A percentile compares a stretch with the other conserved stretches of the same genome.
Conservation (phyloP, 2,888 invertebrate genomes). For the Parnassius apollo region DNA sequence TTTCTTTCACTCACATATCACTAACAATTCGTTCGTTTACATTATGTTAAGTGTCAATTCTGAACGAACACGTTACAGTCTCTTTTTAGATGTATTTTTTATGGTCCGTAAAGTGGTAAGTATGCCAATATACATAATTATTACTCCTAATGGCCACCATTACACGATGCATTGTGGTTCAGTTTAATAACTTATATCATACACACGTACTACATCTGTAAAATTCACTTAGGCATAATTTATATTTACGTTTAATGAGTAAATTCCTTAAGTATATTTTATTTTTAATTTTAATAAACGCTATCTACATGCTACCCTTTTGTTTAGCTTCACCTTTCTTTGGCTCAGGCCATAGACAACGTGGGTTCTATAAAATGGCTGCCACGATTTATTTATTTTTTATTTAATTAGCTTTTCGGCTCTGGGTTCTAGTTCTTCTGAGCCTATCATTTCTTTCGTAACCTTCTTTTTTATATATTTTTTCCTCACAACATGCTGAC, state of each 20-base stretch:
- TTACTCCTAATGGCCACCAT: constrained; percentile 80
- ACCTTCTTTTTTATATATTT: too few species aligned
- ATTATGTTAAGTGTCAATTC: constrained; percentile 54
- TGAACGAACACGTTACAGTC: constrained; percentile 41
- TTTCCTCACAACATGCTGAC: too few species aligned
- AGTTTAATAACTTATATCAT: constrained; percentile 56
- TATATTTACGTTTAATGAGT: constrained; percentile 48
- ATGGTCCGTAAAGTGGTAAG: constrained; percentile 68
- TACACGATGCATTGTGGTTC: constrained; percentile 78
- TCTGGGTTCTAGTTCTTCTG: too few species aligned
- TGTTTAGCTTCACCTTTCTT: constrained; percentile 82
- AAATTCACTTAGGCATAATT: constrained; percentile 48
- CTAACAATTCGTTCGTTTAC: constrained; percentile 54
- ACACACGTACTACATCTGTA: constrained; percentile 46
- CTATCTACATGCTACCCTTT: constrained; percentile 78
- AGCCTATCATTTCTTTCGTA: too few species aligned
- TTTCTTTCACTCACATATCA: constrained; percentile 59
- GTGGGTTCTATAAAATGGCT: constrained; percentile 74
- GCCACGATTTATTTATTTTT: constrained; percentile 47
- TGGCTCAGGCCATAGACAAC: constrained; percentile 70
- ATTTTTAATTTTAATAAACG: constrained; percentile 67
- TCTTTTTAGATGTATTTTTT: constrained; percentile 57
- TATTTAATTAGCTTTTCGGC: too few species aligned
- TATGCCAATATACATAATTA: constrained; percentile 81
- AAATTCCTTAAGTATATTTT: constrained; percentile 52